phyloP scores from a whole-genome alignment of 2,113 vertebrate genomes.

The Aix galericulata region DNA sequence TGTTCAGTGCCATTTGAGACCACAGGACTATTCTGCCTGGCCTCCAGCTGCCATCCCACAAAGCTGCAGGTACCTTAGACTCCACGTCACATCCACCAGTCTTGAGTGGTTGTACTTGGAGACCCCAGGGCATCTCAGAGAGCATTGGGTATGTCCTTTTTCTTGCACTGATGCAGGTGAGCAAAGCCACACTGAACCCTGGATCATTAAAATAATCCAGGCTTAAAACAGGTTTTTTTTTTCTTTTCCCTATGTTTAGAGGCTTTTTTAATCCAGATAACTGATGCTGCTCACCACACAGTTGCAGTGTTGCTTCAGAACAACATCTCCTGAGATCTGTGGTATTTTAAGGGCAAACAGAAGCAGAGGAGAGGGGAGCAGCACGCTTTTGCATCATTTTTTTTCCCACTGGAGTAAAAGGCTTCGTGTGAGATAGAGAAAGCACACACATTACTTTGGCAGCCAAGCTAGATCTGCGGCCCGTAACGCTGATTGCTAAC shows the following conservation, averaged over 20 bases:
- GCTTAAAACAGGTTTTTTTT: background rate
- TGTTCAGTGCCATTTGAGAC: background rate
- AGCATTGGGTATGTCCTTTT: background rate
- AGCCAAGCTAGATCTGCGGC: background rate
- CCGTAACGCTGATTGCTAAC: background rate
- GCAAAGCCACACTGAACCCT: background rate
- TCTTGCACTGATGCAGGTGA: background rate
- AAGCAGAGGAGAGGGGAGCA: background rate
- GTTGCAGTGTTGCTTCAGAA: background rate
- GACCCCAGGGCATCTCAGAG: background rate
- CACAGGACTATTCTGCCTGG: background rate
- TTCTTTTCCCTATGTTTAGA: background rate
- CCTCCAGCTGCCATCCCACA: background rate
- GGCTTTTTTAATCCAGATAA: background rate
- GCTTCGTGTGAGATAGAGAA: background rate
- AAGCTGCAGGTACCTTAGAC: background rate
- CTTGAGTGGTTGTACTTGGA: background rate
- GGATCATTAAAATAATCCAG: background rate
- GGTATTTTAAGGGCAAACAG: background rate
- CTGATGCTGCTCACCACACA: background rate
- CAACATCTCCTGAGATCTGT: background rate
- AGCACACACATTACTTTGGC: background rate
- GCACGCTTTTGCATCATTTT: background rate
- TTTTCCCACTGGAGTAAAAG: background rate
- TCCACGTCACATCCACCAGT: background rate